phyloP scores from a whole-genome alignment of 2,888 invertebrate genomes.

The Hemicrepidius hirtus region DNA sequence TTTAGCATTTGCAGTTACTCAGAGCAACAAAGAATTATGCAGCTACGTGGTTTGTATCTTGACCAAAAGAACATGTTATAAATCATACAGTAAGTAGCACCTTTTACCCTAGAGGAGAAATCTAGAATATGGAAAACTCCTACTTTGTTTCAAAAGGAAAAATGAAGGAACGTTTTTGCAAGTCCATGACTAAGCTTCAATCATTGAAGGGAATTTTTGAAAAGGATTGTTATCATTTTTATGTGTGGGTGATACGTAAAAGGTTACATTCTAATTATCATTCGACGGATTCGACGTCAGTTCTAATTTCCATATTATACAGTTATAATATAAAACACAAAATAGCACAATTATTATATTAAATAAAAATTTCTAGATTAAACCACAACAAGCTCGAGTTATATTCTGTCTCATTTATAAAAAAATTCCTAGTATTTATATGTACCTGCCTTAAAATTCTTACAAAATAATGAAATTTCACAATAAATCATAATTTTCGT shows the following conservation, averaged over 20 bases:
- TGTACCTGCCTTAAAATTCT: background rate
- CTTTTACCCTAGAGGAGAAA: too few species aligned
- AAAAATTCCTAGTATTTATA: background rate
- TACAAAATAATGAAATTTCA: slow-evolving; percentile 24
- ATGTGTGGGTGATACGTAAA: slow-evolving; percentile 6
- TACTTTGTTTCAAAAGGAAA: too few species aligned
- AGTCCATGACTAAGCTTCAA: background rate
- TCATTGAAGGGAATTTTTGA: slow-evolving; percentile 8
- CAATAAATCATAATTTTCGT: slow-evolving; percentile 20
- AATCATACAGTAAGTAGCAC: too few species aligned
- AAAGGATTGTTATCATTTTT: slow-evolving; percentile 3
- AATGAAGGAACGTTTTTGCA: too few species aligned
- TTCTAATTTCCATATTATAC: background rate
- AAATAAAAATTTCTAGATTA: background rate
- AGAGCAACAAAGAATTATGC: too few species aligned
- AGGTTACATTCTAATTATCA: slow-evolving; percentile 17
- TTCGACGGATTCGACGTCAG: slow-evolving; percentile 14
- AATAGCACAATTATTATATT: background rate
- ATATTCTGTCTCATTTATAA: background rate
- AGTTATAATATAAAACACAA: background rate
- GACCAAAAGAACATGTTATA: too few species aligned
- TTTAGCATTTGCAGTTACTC: too few species aligned
- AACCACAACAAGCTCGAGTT: background rate
- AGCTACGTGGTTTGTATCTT: too few species aligned
- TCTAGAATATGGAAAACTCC: too few species aligned